Percentiles rank a stretch among this genome's conserved stretches.
Conservation (phyloP, 2,113 vertebrate genomes). For the Gambusia holbrooki region DNA sequence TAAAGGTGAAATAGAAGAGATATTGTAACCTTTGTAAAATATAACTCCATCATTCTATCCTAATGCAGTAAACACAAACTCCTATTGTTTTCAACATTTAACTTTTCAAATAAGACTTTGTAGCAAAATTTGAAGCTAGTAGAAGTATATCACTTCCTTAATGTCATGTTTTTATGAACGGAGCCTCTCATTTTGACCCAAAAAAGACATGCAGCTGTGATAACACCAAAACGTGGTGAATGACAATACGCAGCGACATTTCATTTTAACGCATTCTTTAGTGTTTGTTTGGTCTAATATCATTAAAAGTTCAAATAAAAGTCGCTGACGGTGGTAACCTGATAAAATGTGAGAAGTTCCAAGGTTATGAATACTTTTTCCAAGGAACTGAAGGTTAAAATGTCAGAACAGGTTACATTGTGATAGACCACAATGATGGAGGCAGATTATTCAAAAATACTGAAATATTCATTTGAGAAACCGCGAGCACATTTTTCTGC, state of each 20-base stretch:
- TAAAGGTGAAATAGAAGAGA: not conserved
- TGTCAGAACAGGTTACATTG: not conserved
- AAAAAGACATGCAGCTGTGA: not conserved
- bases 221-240: not conserved
- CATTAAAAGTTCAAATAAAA: too few relatives aligned
- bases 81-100: not conserved
- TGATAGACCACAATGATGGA: not conserved
- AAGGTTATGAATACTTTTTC: not conserved
- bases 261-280: not conserved
- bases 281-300: not conserved
- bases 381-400: not conserved
- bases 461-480: constrained; percentile 8
- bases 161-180: too few relatives aligned
- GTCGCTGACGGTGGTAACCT: not conserved
- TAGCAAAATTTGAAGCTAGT: not conserved
- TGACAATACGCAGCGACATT: not conserved
- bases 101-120: not conserved
- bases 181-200: not conserved
- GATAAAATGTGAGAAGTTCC: not conserved
- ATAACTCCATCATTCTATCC: not conserved
- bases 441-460: not conserved
- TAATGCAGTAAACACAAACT: too few relatives aligned
- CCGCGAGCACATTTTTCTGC: not conserved
- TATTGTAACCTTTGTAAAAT: not conserved
- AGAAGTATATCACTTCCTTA: not conserved